Conservation (phyloP, 2,888 invertebrate genomes). For the Hofmannophila pseudospretella region DNA sequence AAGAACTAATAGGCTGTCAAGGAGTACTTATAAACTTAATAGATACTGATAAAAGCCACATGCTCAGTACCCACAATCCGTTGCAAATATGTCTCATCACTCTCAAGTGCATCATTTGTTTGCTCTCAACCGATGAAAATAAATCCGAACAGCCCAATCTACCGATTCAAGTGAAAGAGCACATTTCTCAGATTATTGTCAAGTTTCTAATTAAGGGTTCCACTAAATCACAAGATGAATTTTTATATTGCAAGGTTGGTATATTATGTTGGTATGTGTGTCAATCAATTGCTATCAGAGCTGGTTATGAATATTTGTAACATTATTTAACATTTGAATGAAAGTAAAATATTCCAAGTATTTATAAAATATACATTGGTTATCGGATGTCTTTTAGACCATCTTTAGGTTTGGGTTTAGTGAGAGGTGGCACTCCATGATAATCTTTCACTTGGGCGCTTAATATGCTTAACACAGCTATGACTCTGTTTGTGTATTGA, state of each 20-base stretch:
- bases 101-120: constrained; percentile 49
- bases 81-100: constrained; percentile 49
- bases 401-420: too few species aligned
- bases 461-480: too few species aligned
- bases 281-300: too few species aligned
- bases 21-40: constrained; percentile 52
- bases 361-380: too few species aligned
- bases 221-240: constrained; percentile 53
- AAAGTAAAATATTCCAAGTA: too few species aligned
- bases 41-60: constrained; percentile 29
- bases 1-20: constrained; percentile 50
- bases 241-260: constrained; percentile 70
- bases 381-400: too few species aligned
- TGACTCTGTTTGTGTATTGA: too few species aligned
- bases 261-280: too few species aligned
- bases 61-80: constrained; percentile 31
- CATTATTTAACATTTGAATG: too few species aligned
- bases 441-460: too few species aligned
- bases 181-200: constrained; percentile 53
- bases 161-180: constrained; percentile 41
- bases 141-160: constrained; percentile 23
- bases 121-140: constrained; percentile 43
- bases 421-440: too few species aligned
- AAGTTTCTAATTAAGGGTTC: constrained; percentile 53
- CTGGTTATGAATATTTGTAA: too few species aligned